A percentile compares a stretch with the other conserved stretches of the same genome.
Evolutionary conservation across 2,888 invertebrate species (phyloP).

Genomic region (Volucella inflata): DNA sequence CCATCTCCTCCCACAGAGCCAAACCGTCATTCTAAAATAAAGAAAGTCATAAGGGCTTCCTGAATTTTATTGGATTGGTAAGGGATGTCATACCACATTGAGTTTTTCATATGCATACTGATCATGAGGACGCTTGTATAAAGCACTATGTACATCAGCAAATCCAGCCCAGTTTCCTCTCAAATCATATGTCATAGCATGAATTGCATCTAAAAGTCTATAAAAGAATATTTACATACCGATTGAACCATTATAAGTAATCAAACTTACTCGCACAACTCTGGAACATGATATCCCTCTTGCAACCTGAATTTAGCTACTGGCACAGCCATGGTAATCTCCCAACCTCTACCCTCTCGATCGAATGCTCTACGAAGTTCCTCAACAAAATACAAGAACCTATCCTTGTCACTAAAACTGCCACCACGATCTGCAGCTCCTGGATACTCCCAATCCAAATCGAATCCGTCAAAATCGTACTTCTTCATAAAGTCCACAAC

Average conservation of each 20-base stretch:
- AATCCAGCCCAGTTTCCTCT: conserved; percentile 96
- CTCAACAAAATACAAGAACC: conserved; percentile 92
- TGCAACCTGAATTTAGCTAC: conserved; percentile 93
- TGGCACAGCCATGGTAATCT: conserved; percentile 95
- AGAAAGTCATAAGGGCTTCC: neutral
- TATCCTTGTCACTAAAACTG: conserved; percentile 92
- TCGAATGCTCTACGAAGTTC: conserved; percentile 92
- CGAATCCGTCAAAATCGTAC: conserved; percentile 93
- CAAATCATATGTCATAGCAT: conserved; percentile 94
- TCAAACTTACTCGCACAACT: conserved; percentile 91
- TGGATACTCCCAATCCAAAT: conserved; percentile 96
- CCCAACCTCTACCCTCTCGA: conserved; percentile 90
- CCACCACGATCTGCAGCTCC: conserved; percentile 94
- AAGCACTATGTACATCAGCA: conserved; percentile 94
- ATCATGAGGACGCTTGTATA: conserved; percentile 93
- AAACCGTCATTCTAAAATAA: conserved; percentile 91
- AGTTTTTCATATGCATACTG: conserved; percentile 95
- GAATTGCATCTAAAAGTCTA: conserved; percentile 91
- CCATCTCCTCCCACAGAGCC: conserved; percentile 94
- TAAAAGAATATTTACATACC: conserved; percentile 68
- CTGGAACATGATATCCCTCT: conserved; percentile 95
- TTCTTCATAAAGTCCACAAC: conserved; percentile 90
- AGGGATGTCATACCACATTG: conserved; percentile 89
- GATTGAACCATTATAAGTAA: neutral
- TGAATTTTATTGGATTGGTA: neutral